A percentile compares a stretch with the other conserved stretches of the same genome.
These are phyloP conservation scores for Sebastolobus alascanus DNA, from an alignment of 2,797 vertebrate genomes.

Conservation along the genomic window DNA sequence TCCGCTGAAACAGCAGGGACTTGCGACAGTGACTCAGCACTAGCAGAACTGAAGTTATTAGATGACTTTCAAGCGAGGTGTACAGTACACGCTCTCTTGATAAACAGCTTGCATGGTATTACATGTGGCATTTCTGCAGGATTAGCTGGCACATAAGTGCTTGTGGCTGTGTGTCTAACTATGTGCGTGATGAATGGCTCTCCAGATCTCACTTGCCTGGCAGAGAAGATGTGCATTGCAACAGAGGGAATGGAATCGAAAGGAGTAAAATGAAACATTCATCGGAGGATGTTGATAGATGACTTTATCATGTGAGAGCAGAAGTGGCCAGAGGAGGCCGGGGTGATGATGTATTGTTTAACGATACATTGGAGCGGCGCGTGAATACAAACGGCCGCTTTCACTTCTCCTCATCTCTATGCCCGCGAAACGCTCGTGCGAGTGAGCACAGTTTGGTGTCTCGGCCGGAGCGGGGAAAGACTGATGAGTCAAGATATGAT, in stretches of 20 bases:
- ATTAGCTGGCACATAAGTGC: conserved; percentile 57
- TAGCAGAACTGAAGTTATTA: conserved; percentile 25
- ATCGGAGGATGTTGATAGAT: conserved; percentile 79
- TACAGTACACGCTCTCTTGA: conserved; percentile 9
- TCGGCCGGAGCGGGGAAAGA: conserved; percentile 71
- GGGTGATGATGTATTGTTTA: conserved; percentile 84
- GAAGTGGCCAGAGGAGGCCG: conserved; percentile 75
- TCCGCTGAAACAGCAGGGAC: conserved; percentile 50
- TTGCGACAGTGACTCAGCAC: neutral
- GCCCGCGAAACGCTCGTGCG: conserved; percentile 60
- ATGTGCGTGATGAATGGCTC: conserved; percentile 68
- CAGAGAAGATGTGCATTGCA: conserved; percentile 59
- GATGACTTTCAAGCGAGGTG: conserved; percentile 11
- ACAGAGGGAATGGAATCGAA: conserved; percentile 69
- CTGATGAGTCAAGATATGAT: conserved; percentile 82
- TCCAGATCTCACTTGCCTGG: conserved; percentile 56
- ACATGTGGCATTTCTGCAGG: conserved; percentile 47
- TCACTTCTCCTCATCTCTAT: conserved; percentile 77
- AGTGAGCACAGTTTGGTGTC: conserved; percentile 78
- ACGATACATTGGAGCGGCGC: conserved; percentile 72
- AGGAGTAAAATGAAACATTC: conserved; percentile 78
- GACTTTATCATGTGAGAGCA: conserved; percentile 77
- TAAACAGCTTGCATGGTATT: conserved; percentile 49
- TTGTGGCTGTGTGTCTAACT: conserved; percentile 56
- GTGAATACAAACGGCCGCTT: conserved; percentile 80